Evolutionary conservation across 1,140 invertebrate species (phyloP).

Genomic region (Prorops nasuta): DNA sequence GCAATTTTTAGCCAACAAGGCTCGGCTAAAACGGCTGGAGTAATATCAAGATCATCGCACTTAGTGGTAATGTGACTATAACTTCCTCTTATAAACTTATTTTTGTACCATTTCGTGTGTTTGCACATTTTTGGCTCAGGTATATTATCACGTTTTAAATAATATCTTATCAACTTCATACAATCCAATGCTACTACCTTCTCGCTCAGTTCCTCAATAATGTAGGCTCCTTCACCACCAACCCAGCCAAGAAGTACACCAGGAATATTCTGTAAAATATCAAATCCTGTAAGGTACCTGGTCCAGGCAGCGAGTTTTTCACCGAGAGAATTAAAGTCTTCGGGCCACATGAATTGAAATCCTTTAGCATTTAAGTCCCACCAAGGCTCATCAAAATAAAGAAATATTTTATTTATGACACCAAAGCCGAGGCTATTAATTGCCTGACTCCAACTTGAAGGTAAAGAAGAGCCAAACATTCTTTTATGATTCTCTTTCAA

Average conservation of each 20-base stretch:
- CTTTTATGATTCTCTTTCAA: slow-evolving; percentile 58
- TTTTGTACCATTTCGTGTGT: slow-evolving; percentile 65
- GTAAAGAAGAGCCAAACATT: slow-evolving; percentile 61
- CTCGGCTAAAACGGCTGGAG: slow-evolving; percentile 40
- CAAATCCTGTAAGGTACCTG: slow-evolving; percentile 66
- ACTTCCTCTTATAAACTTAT: slow-evolving; percentile 64
- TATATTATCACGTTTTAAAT: slow-evolving; percentile 58
- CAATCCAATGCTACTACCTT: slow-evolving; percentile 62
- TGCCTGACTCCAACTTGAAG: slow-evolving; percentile 44
- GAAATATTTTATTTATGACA: slow-evolving; percentile 70
- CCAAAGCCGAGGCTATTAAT: slow-evolving; percentile 67
- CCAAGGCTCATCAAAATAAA: slow-evolving; percentile 68
- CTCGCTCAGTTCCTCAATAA: slow-evolving; percentile 64
- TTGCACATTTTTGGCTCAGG: slow-evolving; percentile 58
- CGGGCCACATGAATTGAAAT: slow-evolving; percentile 65
- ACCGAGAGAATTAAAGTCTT: slow-evolving; percentile 36
- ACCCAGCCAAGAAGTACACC: slow-evolving; percentile 71
- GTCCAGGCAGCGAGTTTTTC: slow-evolving; percentile 49
- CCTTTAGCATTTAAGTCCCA: slow-evolving; percentile 60
- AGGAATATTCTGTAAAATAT: slow-evolving; percentile 55
- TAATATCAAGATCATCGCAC: slow-evolving; percentile 51
- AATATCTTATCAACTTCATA: slow-evolving; percentile 57
- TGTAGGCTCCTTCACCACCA: slow-evolving; percentile 68
- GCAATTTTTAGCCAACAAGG: slow-evolving; percentile 43
- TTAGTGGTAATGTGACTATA: slow-evolving; percentile 63